phyloP scores from a whole-genome alignment of 2,797 vertebrate genomes.

The Euphonia xanthogaster region DNA sequence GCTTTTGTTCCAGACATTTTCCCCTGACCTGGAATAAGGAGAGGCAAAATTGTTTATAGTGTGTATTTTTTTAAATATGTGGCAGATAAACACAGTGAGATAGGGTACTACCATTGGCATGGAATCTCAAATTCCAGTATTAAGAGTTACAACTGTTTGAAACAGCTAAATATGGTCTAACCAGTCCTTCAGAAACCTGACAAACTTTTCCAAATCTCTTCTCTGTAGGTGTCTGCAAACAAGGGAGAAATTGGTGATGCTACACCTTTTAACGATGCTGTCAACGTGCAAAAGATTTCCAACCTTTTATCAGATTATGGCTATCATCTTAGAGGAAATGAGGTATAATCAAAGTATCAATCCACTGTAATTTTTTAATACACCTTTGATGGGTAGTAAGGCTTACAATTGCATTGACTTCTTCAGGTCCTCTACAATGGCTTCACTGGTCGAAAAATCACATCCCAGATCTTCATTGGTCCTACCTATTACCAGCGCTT shows the following conservation, averaged over 20 bases:
- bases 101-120: neutral
- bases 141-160: neutral
- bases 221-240: conserved; percentile 91
- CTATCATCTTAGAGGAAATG: conserved; percentile 94
- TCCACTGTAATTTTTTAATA: neutral
- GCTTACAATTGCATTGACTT: neutral
- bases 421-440: conserved; percentile 95
- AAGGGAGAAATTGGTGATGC: conserved; percentile 99
- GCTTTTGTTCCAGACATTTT: neutral
- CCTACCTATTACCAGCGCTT: conserved; percentile 97
- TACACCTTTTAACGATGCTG: conserved; percentile 96
- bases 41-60: neutral
- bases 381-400: neutral
- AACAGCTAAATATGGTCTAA: neutral
- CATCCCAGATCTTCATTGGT: conserved; percentile 97
- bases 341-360: conserved; percentile 75
- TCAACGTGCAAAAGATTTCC: conserved; percentile 98
- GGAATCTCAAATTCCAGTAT: neutral
- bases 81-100: neutral
- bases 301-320: conserved; percentile 96
- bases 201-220: neutral
- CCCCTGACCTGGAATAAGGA: neutral
- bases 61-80: neutral
- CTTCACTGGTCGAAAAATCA: conserved; percentile 96
- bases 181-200: neutral